phyloP scores from a whole-genome alignment of 2,888 invertebrate species.

The Limenitis camilla region DNA sequence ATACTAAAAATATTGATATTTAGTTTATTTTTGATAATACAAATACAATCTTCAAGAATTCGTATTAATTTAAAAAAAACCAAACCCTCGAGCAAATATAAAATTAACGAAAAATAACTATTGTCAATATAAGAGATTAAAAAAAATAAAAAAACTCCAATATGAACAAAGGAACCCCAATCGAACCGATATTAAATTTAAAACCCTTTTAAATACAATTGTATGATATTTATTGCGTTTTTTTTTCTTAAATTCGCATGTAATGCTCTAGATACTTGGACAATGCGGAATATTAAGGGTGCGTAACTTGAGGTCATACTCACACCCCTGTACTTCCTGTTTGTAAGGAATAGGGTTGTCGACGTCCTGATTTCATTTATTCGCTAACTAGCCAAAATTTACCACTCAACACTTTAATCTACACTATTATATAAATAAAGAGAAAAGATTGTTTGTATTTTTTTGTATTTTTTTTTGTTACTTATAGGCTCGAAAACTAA shows the following conservation, averaged over 20 bases:
- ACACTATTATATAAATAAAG: too few relatives aligned
- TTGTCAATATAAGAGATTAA: conserved; percentile 30
- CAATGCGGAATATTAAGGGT: conserved; percentile 54
- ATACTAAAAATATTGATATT: too few relatives aligned
- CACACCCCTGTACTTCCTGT: conserved; percentile 69
- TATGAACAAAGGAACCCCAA: conserved; percentile 48
- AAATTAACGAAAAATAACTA: conserved; percentile 36
- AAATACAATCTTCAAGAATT: neutral
- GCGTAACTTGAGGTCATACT: conserved; percentile 72
- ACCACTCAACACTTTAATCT: too few relatives aligned
- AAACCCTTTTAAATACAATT: conserved; percentile 71
- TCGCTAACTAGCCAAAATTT: neutral
- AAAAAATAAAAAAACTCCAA: conserved; percentile 43
- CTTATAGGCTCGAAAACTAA: neutral
- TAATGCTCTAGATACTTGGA: conserved; percentile 60
- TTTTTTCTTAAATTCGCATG: conserved; percentile 51
- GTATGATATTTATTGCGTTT: conserved; percentile 72
- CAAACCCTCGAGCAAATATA: conserved; percentile 7
- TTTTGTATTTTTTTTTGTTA: too few relatives aligned
- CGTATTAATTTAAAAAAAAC: neutral
- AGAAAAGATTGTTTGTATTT: too few relatives aligned
- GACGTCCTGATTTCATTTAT: conserved; percentile 26
- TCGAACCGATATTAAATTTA: conserved; percentile 65
- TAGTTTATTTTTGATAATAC: neutral
- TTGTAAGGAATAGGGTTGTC: too few relatives aligned